These are phyloP conservation scores for Zygaena filipendulae DNA, from an alignment of 2,888 invertebrate species.

Conservation along the genomic window DNA sequence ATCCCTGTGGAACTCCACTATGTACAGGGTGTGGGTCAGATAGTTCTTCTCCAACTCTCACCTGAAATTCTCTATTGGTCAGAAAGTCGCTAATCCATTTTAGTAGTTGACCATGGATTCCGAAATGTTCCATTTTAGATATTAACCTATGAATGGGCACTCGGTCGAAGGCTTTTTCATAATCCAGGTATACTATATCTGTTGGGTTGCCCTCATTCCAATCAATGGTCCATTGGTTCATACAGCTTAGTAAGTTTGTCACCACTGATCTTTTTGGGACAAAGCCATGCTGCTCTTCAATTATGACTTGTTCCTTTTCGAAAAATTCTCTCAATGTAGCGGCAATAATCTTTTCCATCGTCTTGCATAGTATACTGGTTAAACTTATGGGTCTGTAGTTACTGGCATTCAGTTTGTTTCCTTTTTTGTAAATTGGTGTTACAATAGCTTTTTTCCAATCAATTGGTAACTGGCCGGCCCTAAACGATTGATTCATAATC, in stretches of 20 bases:
- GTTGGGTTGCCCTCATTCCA: slow-evolving; percentile 2
- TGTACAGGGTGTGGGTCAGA: too few species aligned
- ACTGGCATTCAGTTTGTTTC: too few species aligned
- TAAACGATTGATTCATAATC: too few species aligned
- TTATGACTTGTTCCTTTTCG: too few species aligned
- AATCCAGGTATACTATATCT: slow-evolving; percentile 4
- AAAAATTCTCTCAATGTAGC: background rate
- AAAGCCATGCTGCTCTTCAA: slow-evolving; percentile 1
- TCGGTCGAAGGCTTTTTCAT: slow-evolving; percentile 5
- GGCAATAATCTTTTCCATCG: slow-evolving; percentile 4
- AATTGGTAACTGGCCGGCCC: too few species aligned
- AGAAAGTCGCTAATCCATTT: slow-evolving; percentile 1
- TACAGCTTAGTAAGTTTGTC: slow-evolving; percentile 1
- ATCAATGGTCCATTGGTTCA: slow-evolving; percentile 1
- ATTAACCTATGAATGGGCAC: slow-evolving; percentile 2
- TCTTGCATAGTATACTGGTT: slow-evolving; percentile 1
- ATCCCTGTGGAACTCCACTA: too few species aligned
- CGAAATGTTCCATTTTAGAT: background rate
- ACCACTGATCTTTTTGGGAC: background rate
- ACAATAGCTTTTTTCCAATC: too few species aligned
- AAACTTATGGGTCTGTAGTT: too few species aligned
- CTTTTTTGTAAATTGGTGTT: too few species aligned
- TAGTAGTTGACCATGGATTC: slow-evolving; percentile 1
- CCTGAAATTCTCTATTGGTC: too few species aligned
- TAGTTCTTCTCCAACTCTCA: too few species aligned